phyloP scores from a whole-genome alignment of 1,140 invertebrate species.

The Nomia melanderi region DNA sequence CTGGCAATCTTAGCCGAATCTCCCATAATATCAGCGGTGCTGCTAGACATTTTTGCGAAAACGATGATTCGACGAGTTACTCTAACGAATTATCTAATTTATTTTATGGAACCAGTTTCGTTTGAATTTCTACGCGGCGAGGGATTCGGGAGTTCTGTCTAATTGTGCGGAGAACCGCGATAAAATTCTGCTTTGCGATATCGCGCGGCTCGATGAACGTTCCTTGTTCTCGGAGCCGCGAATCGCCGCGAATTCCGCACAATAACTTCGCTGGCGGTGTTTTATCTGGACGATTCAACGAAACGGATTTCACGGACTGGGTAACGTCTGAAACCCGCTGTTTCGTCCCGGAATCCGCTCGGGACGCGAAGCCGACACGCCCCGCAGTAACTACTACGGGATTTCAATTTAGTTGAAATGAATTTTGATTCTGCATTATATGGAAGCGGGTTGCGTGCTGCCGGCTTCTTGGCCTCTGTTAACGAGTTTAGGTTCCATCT shows the following conservation, averaged over 20 bases:
- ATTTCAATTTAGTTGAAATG: slow-evolving; percentile 29
- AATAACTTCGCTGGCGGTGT: slow-evolving; percentile 25
- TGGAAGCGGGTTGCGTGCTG: background rate
- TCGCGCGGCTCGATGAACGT: background rate
- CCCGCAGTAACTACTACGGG: background rate
- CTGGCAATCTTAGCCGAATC: no score
- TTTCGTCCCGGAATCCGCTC: background rate
- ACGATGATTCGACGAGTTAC: no score
- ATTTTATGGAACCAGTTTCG: no score
- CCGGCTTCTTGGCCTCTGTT: background rate
- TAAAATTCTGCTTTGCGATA: background rate
- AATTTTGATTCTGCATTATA: slow-evolving; percentile 22
- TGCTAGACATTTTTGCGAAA: no score
- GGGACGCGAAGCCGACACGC: background rate
- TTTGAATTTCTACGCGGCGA: no score
- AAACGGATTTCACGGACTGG: background rate
- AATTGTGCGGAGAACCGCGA: background rate
- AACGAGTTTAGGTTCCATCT: no score
- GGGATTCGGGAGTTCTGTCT: no score
- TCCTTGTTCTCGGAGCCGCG: background rate
- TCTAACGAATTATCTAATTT: no score
- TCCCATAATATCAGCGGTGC: no score
- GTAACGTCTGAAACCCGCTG: background rate
- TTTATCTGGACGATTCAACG: slow-evolving; percentile 27
- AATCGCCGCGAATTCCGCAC: slow-evolving; percentile 29